phyloP scores from a whole-genome alignment of 2,888 invertebrate species.

The Dryadula phaetusa region DNA sequence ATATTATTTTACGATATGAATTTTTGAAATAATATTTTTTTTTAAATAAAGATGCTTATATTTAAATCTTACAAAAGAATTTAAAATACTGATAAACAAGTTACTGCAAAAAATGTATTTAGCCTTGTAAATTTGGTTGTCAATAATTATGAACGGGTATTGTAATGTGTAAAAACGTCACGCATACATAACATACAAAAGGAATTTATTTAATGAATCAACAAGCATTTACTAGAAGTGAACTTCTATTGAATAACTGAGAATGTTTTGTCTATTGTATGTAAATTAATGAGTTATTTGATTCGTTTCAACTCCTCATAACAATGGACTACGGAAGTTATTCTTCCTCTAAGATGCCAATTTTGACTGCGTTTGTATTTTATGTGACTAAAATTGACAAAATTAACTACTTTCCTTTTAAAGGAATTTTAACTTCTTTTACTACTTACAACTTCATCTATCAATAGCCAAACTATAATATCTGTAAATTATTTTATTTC shows the following conservation, averaged over 20 bases:
- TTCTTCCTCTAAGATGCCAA: slow-evolving; percentile 35
- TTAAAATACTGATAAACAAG: not conserved
- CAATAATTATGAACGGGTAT: not conserved
- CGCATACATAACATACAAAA: not conserved
- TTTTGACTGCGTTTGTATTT: slow-evolving; percentile 13
- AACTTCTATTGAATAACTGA: slow-evolving; percentile 29
- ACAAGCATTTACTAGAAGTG: slow-evolving; percentile 26
- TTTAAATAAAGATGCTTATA: too few species aligned
- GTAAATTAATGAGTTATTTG: slow-evolving; percentile 41
- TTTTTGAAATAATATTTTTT: too few species aligned
- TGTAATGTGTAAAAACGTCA: not conserved
- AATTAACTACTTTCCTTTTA: not conserved
- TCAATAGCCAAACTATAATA: not conserved
- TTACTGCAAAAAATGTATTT: not conserved
- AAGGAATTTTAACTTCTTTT: not conserved
- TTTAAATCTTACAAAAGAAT: not conserved
- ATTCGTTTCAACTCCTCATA: slow-evolving; percentile 26
- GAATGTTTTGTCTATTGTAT: slow-evolving; percentile 40
- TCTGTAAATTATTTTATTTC: not conserved
- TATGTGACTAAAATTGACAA: slow-evolving; percentile 1
- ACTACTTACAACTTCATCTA: not conserved
- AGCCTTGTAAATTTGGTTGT: not conserved
- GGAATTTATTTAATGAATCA: slow-evolving; percentile 19
- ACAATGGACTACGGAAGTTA: slow-evolving; percentile 39
- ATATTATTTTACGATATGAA: too few species aligned